Evolutionary conservation across 1,140 invertebrate genomes (phyloP).

Genomic region (Helicorthomorpha holstii): DNA sequence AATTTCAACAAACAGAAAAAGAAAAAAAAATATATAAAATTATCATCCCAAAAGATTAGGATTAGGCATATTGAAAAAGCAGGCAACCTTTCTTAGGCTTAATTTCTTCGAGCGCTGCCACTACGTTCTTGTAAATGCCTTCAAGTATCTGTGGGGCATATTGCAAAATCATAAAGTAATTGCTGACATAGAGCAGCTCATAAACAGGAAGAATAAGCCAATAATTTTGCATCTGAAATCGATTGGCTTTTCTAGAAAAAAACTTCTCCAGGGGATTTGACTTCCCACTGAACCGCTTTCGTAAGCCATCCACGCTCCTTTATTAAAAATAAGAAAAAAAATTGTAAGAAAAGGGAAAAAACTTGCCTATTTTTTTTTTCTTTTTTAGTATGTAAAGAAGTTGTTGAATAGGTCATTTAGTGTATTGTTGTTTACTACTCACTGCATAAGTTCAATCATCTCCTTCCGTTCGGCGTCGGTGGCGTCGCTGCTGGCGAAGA

Average conservation of each 20-base stretch:
- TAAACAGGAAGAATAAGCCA: slow-evolving; percentile 49
- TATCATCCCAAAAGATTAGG: neutral
- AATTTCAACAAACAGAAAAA: too few species aligned
- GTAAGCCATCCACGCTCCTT: slow-evolving; percentile 58
- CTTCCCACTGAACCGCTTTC: slow-evolving; percentile 84
- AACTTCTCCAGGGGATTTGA: slow-evolving; percentile 95
- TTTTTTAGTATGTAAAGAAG: too few species aligned
- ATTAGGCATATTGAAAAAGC: neutral
- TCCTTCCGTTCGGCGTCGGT: neutral
- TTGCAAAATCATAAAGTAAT: slow-evolving; percentile 69
- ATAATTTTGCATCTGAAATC: slow-evolving; percentile 56
- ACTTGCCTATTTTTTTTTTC: too few species aligned
- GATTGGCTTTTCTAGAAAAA: slow-evolving; percentile 59
- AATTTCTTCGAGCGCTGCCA: slow-evolving; percentile 35
- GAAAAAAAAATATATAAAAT: neutral
- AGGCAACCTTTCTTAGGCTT: slow-evolving; percentile 19
- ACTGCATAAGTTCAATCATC: too few species aligned
- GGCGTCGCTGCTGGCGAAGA: neutral
- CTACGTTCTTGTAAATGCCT: slow-evolving; percentile 51
- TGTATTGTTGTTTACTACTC: too few species aligned
- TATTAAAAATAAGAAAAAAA: slow-evolving; percentile 10
- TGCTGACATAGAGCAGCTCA: slow-evolving; percentile 87
- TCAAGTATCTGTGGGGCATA: slow-evolving; percentile 47
- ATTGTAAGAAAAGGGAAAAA: too few species aligned
- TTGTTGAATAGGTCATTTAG: too few species aligned